These are phyloP conservation scores for Perdita meconis DNA, from an alignment of 2,888 invertebrate species.

Conservation along the genomic window DNA sequence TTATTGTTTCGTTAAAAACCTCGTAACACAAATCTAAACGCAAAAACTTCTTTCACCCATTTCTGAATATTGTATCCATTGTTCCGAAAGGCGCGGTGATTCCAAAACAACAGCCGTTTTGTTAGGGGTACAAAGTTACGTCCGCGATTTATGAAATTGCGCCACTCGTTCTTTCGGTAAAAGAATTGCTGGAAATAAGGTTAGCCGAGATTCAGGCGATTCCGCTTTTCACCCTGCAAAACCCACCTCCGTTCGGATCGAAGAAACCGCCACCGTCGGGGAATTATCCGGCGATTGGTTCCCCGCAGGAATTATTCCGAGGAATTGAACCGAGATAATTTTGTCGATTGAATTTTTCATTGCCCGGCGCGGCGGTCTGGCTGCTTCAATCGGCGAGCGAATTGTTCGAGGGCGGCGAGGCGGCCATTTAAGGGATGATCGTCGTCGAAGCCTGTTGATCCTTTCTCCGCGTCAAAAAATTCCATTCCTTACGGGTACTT, in stretches of 20 bases:
- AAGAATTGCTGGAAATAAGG: not conserved
- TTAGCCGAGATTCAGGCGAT: slow-evolving; percentile 12
- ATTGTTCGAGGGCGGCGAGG: slow-evolving; percentile 53
- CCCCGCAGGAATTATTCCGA: slow-evolving; percentile 50
- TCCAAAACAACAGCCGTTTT: not conserved
- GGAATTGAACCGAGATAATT: slow-evolving; percentile 59
- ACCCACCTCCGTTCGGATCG: slow-evolving; percentile 17
- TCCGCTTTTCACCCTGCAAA: slow-evolving; percentile 17
- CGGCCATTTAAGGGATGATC: slow-evolving; percentile 60
- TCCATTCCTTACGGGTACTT: slow-evolving; percentile 46
- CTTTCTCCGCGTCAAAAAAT: slow-evolving; percentile 56
- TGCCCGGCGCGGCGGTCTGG: slow-evolving; percentile 22
- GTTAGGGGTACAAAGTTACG: not conserved
- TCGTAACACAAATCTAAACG: not conserved
- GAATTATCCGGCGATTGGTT: slow-evolving; percentile 50
- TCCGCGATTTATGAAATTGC: not conserved
- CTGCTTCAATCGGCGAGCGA: slow-evolving; percentile 34
- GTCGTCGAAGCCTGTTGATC: slow-evolving; percentile 67
- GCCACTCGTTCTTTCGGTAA: not conserved
- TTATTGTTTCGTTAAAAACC: not conserved
- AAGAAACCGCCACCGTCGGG: slow-evolving; percentile 21
- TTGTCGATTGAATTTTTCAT: slow-evolving; percentile 63
- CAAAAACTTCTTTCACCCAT: not conserved
- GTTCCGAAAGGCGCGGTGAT: not conserved
- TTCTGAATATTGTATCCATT: not conserved